Base-by-base conservation (phyloP, 1,140 invertebrate genomes). In the Babylonia areolata region DNA sequence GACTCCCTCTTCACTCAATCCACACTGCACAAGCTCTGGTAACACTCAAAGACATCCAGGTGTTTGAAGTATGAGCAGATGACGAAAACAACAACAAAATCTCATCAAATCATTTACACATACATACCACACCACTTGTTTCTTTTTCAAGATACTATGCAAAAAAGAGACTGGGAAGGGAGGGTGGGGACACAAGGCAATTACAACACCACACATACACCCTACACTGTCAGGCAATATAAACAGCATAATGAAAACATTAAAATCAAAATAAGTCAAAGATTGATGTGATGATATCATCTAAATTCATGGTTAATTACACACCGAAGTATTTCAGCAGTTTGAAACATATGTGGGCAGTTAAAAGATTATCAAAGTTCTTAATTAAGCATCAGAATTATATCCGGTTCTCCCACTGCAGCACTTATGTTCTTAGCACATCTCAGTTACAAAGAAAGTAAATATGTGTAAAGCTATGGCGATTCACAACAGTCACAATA, bases 281-380 rank as follows among this genome's bases (percentile, higher is more conserved):
- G 15, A 11, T 64, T 6, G 28, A 64, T 28, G 28, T 51, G 28
- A n/a, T 2, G 28, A 28, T 23, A 64, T 23, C 12, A 23, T 64
- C 58, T 64, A 64, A 12, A 23, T 64, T 1, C 20, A 64, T 23
- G 6, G 58, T 40, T 2, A 28, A 77, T 37, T 37, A 77, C 37
- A 77, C 11, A 77, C 35, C 40, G 35, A 40, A n/a, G n/a, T n/a
- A 77, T 40, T 39, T 77, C 75, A 77, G 75, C 75, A 77, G 75
- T 77, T 77, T 42, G 37, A 40, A 40, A 33, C 11, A 40, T 2
- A 15, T 15, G 28, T 28, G 75, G 23, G 75, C 39, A 40, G 37
- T 28, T 6, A 77, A 77, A 39, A 40, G n/a, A n/a, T n/a, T n/a
- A n/a, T n/a, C n/a, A n/a, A n/a, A n/a, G n/a, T n/a, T n/a, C n/a